phyloP scores from a whole-genome alignment of 2,888 invertebrate genomes.

The Gandaritis pyraliata region DNA sequence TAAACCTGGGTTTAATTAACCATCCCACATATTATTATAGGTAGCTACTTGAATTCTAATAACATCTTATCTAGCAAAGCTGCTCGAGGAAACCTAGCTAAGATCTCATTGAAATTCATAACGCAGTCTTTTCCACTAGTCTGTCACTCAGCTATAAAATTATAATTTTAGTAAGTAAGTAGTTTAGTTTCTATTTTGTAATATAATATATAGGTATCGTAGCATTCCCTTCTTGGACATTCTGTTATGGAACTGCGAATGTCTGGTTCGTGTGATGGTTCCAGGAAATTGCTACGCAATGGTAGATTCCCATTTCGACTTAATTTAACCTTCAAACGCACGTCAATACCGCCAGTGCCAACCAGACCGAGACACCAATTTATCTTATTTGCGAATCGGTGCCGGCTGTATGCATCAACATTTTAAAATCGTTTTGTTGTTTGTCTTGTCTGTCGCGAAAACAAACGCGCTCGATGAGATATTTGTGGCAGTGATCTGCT shows the following conservation, averaged over 20 bases:
- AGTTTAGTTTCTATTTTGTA: slow-evolving; percentile 40
- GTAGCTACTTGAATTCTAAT: too few relatives aligned
- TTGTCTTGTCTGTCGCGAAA: slow-evolving; percentile 48
- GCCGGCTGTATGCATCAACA: slow-evolving; percentile 56
- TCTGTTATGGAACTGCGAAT: slow-evolving; percentile 55
- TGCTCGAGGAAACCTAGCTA: too few relatives aligned
- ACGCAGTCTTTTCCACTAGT: too few relatives aligned
- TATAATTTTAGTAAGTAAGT: slow-evolving; percentile 30
- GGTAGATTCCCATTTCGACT: slow-evolving; percentile 56
- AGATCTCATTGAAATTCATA: too few relatives aligned
- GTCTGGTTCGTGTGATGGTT: slow-evolving; percentile 58
- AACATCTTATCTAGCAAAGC: too few relatives aligned
- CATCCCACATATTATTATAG: too few relatives aligned
- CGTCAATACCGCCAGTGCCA: slow-evolving; percentile 53
- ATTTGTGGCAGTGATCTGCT: slow-evolving; percentile 48
- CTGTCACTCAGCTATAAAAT: too few relatives aligned
- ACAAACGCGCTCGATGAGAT: slow-evolving; percentile 44
- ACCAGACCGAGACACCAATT: slow-evolving; percentile 60
- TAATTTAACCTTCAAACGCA: slow-evolving; percentile 74
- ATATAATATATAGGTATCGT: slow-evolving; percentile 55
- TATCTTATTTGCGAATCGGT: slow-evolving; percentile 53
- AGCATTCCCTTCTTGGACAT: slow-evolving; percentile 42
- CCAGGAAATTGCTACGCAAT: slow-evolving; percentile 64
- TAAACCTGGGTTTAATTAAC: too few relatives aligned
- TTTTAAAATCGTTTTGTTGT: slow-evolving; percentile 65